These are phyloP conservation scores for Lordiphosa stackelbergi DNA, from an alignment of 1,140 invertebrate species.

Conservation along the genomic window DNA sequence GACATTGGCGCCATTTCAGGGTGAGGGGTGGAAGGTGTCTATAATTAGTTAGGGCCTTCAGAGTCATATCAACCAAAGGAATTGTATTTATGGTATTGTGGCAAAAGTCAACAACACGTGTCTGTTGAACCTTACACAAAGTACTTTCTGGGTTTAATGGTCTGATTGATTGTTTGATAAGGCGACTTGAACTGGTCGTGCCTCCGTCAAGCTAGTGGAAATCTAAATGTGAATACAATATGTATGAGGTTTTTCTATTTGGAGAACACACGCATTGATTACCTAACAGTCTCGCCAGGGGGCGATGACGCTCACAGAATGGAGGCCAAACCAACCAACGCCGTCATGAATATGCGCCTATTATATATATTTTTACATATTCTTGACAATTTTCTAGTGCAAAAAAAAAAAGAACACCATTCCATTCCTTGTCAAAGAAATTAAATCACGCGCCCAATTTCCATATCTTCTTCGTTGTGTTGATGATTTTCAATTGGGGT, in stretches of 20 bases:
- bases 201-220: constrained; percentile 18
- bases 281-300: constrained; percentile 4
- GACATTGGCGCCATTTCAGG: constrained; percentile 36
- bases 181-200: constrained; percentile 32
- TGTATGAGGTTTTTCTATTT: constrained; percentile 14
- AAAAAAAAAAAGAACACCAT: constrained; percentile 13
- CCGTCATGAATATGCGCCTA: constrained; percentile 53
- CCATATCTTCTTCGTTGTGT: constrained; percentile 19
- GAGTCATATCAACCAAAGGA: constrained; percentile 10
- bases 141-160: constrained; percentile 33
- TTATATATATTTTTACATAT: constrained; percentile 15
- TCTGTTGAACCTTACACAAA: not conserved
- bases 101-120: constrained; percentile 19
- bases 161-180: constrained; percentile 45
- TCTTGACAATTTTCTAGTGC: constrained; percentile 34
- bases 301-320: constrained; percentile 32
- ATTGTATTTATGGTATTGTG: constrained; percentile 16
- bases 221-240: constrained; percentile 14
- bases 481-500: constrained; percentile 59
- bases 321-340: constrained; percentile 26
- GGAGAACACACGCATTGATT: constrained; percentile 24
- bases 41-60: constrained; percentile 44
- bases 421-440: constrained; percentile 38
- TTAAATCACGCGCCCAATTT: constrained; percentile 46
- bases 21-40: constrained; percentile 10